Evolutionary conservation across 2,113 vertebrate species (phyloP).

Genomic region (Loxodonta africana): DNA sequence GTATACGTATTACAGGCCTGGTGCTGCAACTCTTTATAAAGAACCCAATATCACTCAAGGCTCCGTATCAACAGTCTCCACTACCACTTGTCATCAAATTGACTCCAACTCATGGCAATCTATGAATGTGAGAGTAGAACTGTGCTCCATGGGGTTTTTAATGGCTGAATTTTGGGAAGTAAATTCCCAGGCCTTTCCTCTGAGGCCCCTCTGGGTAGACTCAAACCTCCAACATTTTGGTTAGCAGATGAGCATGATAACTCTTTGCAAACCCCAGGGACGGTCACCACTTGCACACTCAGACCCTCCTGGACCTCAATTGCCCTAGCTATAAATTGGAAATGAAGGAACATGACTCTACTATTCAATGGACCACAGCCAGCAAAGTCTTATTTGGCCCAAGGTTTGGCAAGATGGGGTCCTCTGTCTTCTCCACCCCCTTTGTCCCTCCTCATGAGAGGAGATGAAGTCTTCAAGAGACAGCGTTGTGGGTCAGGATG

Average conservation of each 20-base stretch:
- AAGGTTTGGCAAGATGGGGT: neutral
- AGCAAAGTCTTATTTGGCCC: neutral
- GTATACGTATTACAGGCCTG: neutral
- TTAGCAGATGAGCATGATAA: too few species aligned
- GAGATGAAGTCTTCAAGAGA: neutral
- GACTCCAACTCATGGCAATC: too few species aligned
- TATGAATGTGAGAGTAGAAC: too few species aligned
- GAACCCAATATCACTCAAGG: neutral
- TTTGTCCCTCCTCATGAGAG: neutral
- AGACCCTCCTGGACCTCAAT: neutral
- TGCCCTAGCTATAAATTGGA: neutral
- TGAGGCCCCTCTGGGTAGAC: too few species aligned
- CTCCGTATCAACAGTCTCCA: neutral
- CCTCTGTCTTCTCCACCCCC: neutral
- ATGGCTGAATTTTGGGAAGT: too few species aligned
- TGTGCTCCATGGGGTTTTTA: too few species aligned
- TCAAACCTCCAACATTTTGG: too few species aligned
- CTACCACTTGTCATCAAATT: too few species aligned
- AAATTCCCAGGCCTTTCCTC: too few species aligned
- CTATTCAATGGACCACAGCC: neutral
- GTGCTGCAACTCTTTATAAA: neutral
- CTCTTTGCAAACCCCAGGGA: too few species aligned
- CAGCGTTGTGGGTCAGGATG: neutral
- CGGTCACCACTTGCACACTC: too few species aligned
- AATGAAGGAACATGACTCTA: neutral